Base-by-base conservation (phyloP, 2,113 vertebrate genomes). In the Prietella phreatophila region DNA sequence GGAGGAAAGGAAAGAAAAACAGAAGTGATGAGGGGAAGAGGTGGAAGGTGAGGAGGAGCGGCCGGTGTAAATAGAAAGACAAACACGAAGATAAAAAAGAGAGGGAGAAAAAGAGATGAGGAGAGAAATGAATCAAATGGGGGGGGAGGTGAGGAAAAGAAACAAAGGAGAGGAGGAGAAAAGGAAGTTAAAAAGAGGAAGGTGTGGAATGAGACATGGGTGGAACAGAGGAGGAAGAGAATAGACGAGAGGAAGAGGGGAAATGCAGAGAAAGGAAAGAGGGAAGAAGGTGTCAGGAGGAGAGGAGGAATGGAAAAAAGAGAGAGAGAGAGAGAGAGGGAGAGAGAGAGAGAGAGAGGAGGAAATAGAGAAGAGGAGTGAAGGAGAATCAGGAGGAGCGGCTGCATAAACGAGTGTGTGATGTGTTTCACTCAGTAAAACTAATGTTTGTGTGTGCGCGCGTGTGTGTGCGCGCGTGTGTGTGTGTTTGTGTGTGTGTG, bases 401-500 rank as follows among this genome's bases (percentile, higher is more conserved):
- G 63, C 10, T 22, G 9, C 4, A 63, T 27, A 63, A n/a, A 63
- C 11, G 27, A 36, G 30, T 36, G 67, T 71, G 30, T 69, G 5
- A 69, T n/a, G 10, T 36, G 14, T 36, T 5, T 33, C 1, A 1
- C 30, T 15, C 65, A 69, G n/a, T 17, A 53, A n/a, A 1, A 79
- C 47, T 69, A n/a, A 67, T 67, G 22, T 10, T 42, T 55, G 61
- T 84, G 63, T 84, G 60, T 83, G 82, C 50, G 60, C 50, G 82
- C 53, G 82, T 50, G 61, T 67, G 36, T 67, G 22, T 63, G 79
- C 36, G 56, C 42, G 55, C 27, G 33, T 85, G 5, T 0, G 0
- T 63, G 82, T 89, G 67, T 88, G 55, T 89, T n/a, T 42, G 80
- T 86, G 22, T 69, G 83, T 93, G 82, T 89, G 67, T 88, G 55